Percentiles rank a stretch among this genome's conserved stretches.
Conservation (phyloP, 2,113 vertebrate genomes). For the Nibea albiflora region DNA sequence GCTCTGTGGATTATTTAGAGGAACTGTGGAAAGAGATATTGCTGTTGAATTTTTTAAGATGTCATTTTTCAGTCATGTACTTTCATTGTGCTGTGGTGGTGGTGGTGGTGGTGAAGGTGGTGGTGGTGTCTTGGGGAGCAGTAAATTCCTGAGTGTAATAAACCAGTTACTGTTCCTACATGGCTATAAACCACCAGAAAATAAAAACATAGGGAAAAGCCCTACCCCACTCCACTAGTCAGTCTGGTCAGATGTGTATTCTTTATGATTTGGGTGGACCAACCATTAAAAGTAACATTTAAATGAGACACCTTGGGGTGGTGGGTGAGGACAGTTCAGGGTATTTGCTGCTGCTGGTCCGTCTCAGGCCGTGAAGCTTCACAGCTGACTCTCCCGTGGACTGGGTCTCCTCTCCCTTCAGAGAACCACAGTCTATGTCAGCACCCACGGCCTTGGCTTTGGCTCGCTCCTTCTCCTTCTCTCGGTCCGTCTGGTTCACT, state of each 20-base stretch:
- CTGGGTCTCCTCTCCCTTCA: constrained; percentile 72
- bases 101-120: too few species aligned
- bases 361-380: constrained; percentile 87
- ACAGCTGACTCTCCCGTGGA: constrained; percentile 85
- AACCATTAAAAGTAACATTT: neutral
- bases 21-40: neutral
- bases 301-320: constrained; percentile 88
- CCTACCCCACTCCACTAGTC: too few species aligned
- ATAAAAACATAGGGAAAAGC: neutral
- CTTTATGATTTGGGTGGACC: neutral
- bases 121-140: neutral
- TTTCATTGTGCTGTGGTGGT: neutral
- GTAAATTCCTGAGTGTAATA: neutral
- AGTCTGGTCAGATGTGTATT: neutral
- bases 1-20: neutral
- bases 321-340: constrained; percentile 90
- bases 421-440: constrained; percentile 86
- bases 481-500: constrained; percentile 94
- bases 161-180: neutral
- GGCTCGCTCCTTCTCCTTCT: constrained; percentile 95
- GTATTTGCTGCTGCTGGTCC: constrained; percentile 87
- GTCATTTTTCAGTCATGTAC: neutral
- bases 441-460: constrained; percentile 93
- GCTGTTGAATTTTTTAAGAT: constrained; percentile 6
- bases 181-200: neutral